Conservation (phyloP, 2,888 invertebrate genomes). For the Tiliacea aurago region DNA sequence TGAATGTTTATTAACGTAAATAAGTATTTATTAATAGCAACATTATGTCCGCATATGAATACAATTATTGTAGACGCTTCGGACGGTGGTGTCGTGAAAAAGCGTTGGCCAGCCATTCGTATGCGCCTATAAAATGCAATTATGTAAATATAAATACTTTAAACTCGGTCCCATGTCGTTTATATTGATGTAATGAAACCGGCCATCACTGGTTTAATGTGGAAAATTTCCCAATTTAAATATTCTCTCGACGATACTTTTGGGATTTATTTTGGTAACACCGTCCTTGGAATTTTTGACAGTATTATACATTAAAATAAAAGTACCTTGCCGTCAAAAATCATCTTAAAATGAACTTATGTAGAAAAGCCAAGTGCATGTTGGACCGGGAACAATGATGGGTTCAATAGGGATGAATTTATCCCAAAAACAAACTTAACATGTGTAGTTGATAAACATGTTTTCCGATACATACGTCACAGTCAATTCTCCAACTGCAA, state of each 20-base stretch:
- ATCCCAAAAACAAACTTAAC: too few relatives aligned
- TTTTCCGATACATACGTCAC: too few relatives aligned
- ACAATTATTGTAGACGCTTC: constrained; percentile 34
- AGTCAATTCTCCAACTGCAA: too few relatives aligned
- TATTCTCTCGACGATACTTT: constrained; percentile 1
- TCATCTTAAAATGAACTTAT: too few relatives aligned
- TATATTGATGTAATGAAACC: constrained; percentile 62
- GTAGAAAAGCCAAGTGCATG: too few relatives aligned
- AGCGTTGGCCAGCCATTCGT: constrained; percentile 34
- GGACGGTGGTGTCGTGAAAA: constrained; percentile 34
- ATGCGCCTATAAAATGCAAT: constrained; percentile 60
- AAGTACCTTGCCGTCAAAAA: too few relatives aligned
- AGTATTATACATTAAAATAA: too few relatives aligned
- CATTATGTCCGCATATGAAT: constrained; percentile 33
- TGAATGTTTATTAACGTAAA: constrained; percentile 67
- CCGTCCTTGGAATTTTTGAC: background rate
- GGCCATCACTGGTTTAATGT: constrained; percentile 49
- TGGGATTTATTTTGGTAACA: background rate
- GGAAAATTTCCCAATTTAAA: constrained; percentile 41
- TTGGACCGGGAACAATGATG: too few relatives aligned
- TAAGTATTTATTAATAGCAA: constrained; percentile 54
- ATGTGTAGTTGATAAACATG: too few relatives aligned
- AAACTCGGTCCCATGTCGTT: constrained; percentile 54
- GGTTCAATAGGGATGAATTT: too few relatives aligned
- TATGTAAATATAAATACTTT: constrained; percentile 65